Evolutionary conservation across 2,888 invertebrate species (phyloP), one percentile per base, ranked within the genome.

Genomic region (Calliphora vomitoria): DNA sequence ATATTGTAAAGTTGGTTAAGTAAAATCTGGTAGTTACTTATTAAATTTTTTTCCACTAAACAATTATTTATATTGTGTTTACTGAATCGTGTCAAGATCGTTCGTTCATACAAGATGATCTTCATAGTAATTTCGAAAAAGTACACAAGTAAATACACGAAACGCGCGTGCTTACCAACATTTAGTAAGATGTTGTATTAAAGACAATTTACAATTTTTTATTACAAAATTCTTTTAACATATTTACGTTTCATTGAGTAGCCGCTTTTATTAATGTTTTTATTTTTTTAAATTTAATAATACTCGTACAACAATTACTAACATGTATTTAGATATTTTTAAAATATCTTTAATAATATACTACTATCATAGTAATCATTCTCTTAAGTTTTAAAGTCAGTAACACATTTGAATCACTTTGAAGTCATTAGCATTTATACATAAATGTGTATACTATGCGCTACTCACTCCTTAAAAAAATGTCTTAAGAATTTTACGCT

Each of bases 401-500:
- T 66, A 44, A 44, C 44, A 44, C 44, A 66, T 44, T 66, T 66
- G 1, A 44, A 41, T 66, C 11, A 18, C 13, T 44, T 68, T 25
- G 13, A 68, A 68, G 25, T 47, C 15, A 47, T 68, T 66, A 47
- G 68, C 8, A 25, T 66, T 66, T 66, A 20, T 18, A 66, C 20
- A 44, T n/a, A 64, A 35, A 20, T 64, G 3, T 62, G 6, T 18
- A 18, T 53, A 18, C 1, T 2, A 18, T 18, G n/a, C n/a, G 18
- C 5, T n/a, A 31, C 15, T 60, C 31, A 31, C 15, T 31, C 13
- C 31, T 31, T 13, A 58, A 25, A 25, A 1, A 11, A n/a, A 62
- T 62, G 50, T 50, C 50, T 62, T 44, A 75, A 75, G 75, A 75
- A 62, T 50, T 64, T 69, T 60, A 58, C 35, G 69, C 60, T 38